Evolutionary conservation across 2,888 invertebrate species (phyloP).

Genomic region (Pristionchus arcanus): DNA sequence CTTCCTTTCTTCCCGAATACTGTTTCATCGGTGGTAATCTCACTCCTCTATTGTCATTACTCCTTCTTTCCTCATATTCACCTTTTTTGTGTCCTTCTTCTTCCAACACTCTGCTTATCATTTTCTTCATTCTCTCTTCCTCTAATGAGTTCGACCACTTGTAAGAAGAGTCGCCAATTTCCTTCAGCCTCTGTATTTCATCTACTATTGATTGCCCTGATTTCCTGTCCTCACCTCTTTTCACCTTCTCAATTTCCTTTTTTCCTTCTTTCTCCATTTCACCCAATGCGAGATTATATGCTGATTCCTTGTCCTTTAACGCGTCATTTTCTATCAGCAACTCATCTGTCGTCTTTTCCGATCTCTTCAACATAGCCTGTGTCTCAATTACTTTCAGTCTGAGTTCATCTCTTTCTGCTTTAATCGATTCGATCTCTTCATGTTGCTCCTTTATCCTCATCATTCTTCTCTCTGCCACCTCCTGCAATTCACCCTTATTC

Average conservation of each 20-base stretch:
- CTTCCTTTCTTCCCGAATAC: background rate
- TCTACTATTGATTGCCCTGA: background rate
- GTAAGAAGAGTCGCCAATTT: background rate
- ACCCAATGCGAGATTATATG: no score
- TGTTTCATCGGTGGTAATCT: background rate
- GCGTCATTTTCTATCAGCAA: no score
- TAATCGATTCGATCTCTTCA: no score
- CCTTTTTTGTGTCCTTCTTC: background rate
- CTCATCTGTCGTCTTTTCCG: no score
- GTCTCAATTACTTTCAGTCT: no score
- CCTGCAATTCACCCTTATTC: background rate
- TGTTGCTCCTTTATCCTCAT: no score
- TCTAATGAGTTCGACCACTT: background rate
- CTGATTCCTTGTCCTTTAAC: no score
- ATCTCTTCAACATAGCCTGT: no score
- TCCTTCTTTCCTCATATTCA: background rate
- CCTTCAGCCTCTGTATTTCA: background rate
- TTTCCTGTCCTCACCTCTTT: background rate
- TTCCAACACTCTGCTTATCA: background rate
- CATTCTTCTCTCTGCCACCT: background rate
- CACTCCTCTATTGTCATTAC: no score
- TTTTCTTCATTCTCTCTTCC: background rate
- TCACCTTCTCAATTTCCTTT: background rate
- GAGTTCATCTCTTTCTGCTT: no score
- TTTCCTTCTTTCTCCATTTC: background rate